Conservation (phyloP, 2,888 invertebrate species). For the Sipunculus nudus region DNA sequence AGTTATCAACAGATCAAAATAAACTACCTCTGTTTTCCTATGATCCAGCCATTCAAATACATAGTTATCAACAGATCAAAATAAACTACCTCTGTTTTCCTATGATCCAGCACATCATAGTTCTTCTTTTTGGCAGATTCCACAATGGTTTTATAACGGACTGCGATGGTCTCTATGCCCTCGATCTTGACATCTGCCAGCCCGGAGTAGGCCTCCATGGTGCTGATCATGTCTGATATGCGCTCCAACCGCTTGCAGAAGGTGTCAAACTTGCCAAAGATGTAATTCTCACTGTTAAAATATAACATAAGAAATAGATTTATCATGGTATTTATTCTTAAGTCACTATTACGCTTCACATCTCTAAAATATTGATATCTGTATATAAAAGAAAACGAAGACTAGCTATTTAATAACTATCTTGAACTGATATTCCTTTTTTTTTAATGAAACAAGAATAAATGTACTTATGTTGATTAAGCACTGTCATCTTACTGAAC, state of each 20-base stretch:
- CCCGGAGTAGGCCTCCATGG: conserved; percentile 85
- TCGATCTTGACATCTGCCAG: conserved; percentile 75
- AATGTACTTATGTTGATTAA: too few relatives aligned
- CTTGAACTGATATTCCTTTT: too few relatives aligned
- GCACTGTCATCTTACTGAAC: too few relatives aligned
- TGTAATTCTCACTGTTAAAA: conserved; percentile 85
- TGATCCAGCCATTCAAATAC: conserved; percentile 72
- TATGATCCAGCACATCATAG: conserved; percentile 91
- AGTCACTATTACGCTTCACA: too few relatives aligned
- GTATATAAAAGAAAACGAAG: too few relatives aligned
- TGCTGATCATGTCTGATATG: conserved; percentile 88
- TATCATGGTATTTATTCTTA: too few relatives aligned
- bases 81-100: conserved; percentile 75
- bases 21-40: conserved; percentile 76
- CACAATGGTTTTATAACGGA: conserved; percentile 85
- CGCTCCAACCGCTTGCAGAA: conserved; percentile 89
- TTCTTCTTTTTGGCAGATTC: conserved; percentile 84
- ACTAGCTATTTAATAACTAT: too few relatives aligned
- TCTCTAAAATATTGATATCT: too few relatives aligned
- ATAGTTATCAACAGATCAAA: background rate
- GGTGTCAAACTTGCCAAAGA: conserved; percentile 95
- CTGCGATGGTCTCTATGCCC: conserved; percentile 72
- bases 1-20: too few relatives aligned
- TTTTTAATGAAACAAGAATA: too few relatives aligned
- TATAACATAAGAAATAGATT: too few relatives aligned